A percentile compares a stretch with the other conserved stretches of the same genome.
phyloP scores from a whole-genome alignment of 2,797 vertebrate species.

The Microhierax caerulescens region DNA sequence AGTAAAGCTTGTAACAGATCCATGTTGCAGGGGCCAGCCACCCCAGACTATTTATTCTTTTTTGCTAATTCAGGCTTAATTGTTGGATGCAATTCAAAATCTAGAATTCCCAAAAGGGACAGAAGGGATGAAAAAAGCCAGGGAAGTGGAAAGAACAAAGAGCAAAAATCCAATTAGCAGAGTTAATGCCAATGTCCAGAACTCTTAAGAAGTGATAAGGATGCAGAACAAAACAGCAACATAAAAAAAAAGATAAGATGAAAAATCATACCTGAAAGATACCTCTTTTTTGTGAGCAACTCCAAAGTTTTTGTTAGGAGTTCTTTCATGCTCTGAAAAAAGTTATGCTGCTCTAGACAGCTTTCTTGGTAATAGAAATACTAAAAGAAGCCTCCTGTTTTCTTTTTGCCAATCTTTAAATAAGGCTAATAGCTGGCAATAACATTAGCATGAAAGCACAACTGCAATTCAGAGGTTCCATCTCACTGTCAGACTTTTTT shows the following conservation, averaged over 20 bases:
- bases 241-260: background rate
- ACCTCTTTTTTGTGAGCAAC: background rate
- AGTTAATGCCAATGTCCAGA: background rate
- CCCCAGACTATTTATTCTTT: background rate
- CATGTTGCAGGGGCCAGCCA: background rate
- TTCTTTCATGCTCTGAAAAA: background rate
- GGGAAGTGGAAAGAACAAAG: background rate
- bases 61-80: background rate
- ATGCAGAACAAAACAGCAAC: background rate
- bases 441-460: background rate
- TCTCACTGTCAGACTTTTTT: background rate
- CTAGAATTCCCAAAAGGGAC: background rate
- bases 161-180: background rate
- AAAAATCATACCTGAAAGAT: background rate
- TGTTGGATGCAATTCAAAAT: background rate
- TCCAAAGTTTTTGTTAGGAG: background rate
- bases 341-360: background rate
- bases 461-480: background rate
- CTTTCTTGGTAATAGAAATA: background rate
- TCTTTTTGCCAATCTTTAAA: background rate
- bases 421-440: background rate
- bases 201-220: background rate
- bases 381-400: background rate
- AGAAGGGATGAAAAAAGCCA: background rate
- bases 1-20: background rate